Evolutionary conservation across 2,113 vertebrate genomes (phyloP).

Genomic region (Mesocricetus auratus): DNA sequence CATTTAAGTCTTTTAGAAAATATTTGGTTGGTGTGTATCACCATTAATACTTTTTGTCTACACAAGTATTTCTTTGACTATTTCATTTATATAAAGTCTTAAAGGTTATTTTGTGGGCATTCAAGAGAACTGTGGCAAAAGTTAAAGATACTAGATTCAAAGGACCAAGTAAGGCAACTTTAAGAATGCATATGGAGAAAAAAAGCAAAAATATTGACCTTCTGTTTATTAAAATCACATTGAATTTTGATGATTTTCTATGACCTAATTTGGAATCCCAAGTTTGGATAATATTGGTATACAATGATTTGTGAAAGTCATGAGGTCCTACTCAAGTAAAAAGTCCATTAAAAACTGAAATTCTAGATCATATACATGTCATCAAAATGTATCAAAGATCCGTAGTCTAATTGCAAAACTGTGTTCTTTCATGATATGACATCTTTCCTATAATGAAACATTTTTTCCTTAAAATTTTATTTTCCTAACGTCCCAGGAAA

Average conservation of each 20-base stretch:
- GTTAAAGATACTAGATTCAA: background rate
- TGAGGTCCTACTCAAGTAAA: background rate
- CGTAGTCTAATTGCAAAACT: background rate
- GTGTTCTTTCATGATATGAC: background rate
- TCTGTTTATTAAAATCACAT: conserved; percentile 3
- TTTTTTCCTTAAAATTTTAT: background rate
- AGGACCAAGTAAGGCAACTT: background rate
- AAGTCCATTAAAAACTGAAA: conserved; percentile 17
- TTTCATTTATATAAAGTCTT: conserved; percentile 21
- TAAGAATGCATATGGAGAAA: background rate
- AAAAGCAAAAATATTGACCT: conserved; percentile 7
- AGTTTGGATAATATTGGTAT: conserved; percentile 22
- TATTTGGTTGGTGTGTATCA: conserved; percentile 53
- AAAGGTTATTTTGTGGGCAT: conserved; percentile 37
- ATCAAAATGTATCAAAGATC: conserved; percentile 34
- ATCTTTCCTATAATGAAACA: background rate
- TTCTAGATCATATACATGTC: background rate
- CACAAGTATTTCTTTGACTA: conserved; percentile 1
- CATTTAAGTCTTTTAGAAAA: conserved; percentile 60
- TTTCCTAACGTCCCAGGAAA: background rate
- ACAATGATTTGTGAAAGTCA: background rate
- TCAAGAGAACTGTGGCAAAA: conserved; percentile 35
- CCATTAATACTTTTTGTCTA: conserved; percentile 9
- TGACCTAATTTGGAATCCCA: background rate
- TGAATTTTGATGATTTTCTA: conserved; percentile 27